Percentiles rank a stretch among this genome's conserved stretches.
Conservation (phyloP, 2,113 vertebrate genomes). For the Gobio gobio region DNA sequence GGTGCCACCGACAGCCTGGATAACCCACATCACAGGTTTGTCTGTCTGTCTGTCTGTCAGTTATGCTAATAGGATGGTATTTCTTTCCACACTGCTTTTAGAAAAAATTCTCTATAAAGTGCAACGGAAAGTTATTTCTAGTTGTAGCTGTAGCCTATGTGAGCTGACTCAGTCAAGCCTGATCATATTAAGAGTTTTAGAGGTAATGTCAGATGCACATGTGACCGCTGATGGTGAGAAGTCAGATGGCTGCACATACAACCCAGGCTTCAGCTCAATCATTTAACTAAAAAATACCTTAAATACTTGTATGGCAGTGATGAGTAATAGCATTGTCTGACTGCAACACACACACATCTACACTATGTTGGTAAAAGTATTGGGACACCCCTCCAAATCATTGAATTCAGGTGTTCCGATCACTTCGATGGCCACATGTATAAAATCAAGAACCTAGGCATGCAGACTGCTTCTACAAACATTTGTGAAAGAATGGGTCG, state of each 20-base stretch:
- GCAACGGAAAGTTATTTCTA: neutral
- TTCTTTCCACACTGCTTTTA: no score
- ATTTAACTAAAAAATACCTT: neutral
- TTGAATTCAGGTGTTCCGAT: no score
- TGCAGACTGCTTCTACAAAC: no score
- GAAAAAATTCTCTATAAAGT: neutral
- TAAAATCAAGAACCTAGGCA: no score
- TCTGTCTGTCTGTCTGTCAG: neutral
- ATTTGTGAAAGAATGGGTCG: no score
- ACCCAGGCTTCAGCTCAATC: neutral
- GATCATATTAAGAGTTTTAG: slow-evolving; percentile 40
- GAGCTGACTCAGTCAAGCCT: neutral
- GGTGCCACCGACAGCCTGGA: slow-evolving; percentile 62
- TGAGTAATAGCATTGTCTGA: no score
- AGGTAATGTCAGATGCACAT: neutral
- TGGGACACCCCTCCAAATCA: no score
- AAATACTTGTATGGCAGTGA: neutral
- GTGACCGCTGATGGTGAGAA: neutral
- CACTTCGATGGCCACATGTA: no score
- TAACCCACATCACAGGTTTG: slow-evolving; percentile 65
- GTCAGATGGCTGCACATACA: neutral
- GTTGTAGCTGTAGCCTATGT: neutral
- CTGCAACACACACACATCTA: no score
- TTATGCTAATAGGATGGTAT: no score
- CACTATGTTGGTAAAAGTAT: no score